Evolutionary conservation across 1,140 invertebrate species (phyloP), one percentile per base, ranked within the genome.

Genomic region (Micrasema minimum): DNA sequence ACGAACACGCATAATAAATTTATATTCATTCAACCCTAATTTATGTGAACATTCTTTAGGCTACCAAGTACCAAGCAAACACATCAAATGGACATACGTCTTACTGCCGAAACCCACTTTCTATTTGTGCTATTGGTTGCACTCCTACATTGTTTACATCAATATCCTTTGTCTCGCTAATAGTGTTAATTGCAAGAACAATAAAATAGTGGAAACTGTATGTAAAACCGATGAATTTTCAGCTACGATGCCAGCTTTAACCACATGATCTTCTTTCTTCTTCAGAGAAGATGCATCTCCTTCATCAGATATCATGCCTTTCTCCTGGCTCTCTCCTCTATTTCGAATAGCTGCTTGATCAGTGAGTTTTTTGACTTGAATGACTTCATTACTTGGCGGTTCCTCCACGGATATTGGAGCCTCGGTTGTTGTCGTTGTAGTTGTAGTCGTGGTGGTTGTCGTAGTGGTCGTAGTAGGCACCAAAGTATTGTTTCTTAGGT

Each of bases 391-490:
- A n/a, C n/a, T 31, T 14, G 79, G 79, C 2, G 80, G 77, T 64
- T 82, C 79, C 46, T 84, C 79, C 16, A 81, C 80, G 22, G 79
- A 79, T 35, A 75, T 77, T 1, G 81, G 80, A 23, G 85, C 77
- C 69, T 84, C 77, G 64, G 87, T 87, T 0, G 83, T 85, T 0
- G 86, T 87, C 1, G 88, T 87, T 4, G 88, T 88, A 0, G 88
- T 90, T 0, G 88, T 88, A 0, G 90, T 88, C 0, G 89, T 91
- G 5, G 91, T 92, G 0, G 90, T 90, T 0, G 91, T 90, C 2
- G 90, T 90, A 0, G 90, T 87, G 0, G 89, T 88, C 0, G 91
- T 93, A 1, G 91, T 93, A 12, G 93, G 92, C 7, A 93, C 91
- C 7, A 92, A 78, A 14, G 87, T 91, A 65, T 88, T 88, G 78